Percentiles rank a stretch among this genome's conserved stretches.
These are phyloP conservation scores for Amblyopsis hoosieri DNA, from an alignment of 2,797 vertebrate genomes.

Conservation along the genomic window DNA sequence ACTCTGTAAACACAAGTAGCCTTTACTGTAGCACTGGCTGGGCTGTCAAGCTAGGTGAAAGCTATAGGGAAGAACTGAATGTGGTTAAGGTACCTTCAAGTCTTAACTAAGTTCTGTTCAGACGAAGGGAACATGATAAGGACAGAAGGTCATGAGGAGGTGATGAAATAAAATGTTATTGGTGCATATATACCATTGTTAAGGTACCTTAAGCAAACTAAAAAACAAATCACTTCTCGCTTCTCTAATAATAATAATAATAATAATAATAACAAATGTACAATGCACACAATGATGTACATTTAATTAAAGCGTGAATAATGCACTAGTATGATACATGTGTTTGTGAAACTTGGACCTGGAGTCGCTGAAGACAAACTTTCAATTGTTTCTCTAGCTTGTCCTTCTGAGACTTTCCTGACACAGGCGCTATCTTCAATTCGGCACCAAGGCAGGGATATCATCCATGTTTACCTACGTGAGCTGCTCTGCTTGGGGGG, in stretches of 20 bases:
- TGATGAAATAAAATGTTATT: too few species aligned
- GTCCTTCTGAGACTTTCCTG: constrained; percentile 42
- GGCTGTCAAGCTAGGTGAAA: constrained; percentile 25
- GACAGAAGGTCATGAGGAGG: too few species aligned
- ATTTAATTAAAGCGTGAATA: too few species aligned
- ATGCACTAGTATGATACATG: too few species aligned
- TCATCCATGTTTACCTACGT: constrained; percentile 37
- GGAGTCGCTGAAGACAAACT: constrained; percentile 19
- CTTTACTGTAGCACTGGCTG: constrained; percentile 27
- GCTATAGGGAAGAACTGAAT: not conserved
- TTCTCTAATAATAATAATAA: too few species aligned
- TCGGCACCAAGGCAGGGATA: constrained; percentile 27
- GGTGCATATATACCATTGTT: too few species aligned
- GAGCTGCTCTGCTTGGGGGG: constrained; percentile 28
- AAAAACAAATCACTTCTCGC: too few species aligned
- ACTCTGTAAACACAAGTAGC: constrained; percentile 70
- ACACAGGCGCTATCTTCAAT: constrained; percentile 1
- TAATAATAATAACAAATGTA: too few species aligned
- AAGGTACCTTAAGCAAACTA: too few species aligned
- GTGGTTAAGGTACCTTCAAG: not conserved
- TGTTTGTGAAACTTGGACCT: not conserved
- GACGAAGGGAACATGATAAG: too few species aligned
- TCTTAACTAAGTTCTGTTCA: too few species aligned
- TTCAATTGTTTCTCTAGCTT: constrained; percentile 39
- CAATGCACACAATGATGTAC: too few species aligned